Evolutionary conservation across 2,888 invertebrate species (phyloP), one percentile per base, ranked within the genome.

Genomic region (Flexamia atlantica): DNA sequence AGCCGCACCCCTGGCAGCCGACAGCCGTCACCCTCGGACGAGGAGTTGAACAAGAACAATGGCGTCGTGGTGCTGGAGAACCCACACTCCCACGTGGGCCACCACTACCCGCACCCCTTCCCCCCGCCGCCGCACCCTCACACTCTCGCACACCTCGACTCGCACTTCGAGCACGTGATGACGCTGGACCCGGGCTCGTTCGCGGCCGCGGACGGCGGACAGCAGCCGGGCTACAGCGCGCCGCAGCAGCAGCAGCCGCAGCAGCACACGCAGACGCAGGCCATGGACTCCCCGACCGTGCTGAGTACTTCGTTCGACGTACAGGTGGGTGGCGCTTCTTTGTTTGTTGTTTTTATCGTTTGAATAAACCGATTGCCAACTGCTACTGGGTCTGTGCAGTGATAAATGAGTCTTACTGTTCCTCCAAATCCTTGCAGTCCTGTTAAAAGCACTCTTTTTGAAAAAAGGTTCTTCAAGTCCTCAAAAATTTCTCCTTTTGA

Each of bases 1-100:
- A 97, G 96, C 90, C 96, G 97, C 88, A 97, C 97, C 87, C 96
- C 96, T 57, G 97, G 97, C 82, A 97, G 97, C 89, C 94, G 97
- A 88, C 97, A 97, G 91, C 97, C 97, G 85, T 98, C 97, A 64
- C 97, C 98, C 79, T 96, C 97, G 20, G 97, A 97, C 90, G 96
- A 96, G 88, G 96, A 96, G 85, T 91, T 93, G 84, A 92, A 91
- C 86, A 94, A 94, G 89, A 93, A 93, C 88, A 87, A 85, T 60
- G 85, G 85, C 10, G 88, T 87, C 4, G 88, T 88, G 12, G 88
- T 88, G 14, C 85, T 88, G 70, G 87, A 88, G 50, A 85, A 87
- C 72, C 42, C 85, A 9, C 85, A 86, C 70, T 68, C 60, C 64
- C 85, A 85, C 30, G 87, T 86, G 89, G 91, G 90, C 87, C 53